Percentiles rank a stretch among this genome's conserved stretches.
Conservation (phyloP, 1,140 invertebrate genomes). For the Bombus polaris region DNA sequence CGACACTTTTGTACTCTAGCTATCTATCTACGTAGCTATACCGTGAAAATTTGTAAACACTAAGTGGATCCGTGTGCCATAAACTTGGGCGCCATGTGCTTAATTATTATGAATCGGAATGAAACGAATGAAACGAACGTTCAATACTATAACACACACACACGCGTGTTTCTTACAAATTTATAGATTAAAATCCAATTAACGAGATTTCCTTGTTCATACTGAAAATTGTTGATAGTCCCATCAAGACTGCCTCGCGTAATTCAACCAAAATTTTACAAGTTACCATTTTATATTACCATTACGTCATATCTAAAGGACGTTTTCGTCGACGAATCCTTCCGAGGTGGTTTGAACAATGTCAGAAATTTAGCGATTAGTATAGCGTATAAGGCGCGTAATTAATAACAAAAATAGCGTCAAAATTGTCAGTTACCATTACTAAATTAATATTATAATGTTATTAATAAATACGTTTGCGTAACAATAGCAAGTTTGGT, state of each 20-base stretch:
- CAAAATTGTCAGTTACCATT: too few species aligned
- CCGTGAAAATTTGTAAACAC: slow-evolving; percentile 13
- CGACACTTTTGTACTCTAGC: slow-evolving; percentile 7
- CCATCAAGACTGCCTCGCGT: background rate
- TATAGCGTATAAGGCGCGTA: too few species aligned
- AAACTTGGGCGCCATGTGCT: background rate
- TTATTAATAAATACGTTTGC: too few species aligned
- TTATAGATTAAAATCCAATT: background rate
- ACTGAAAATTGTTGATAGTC: background rate
- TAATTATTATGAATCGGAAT: background rate
- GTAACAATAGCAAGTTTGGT: too few species aligned
- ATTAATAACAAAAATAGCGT: too few species aligned
- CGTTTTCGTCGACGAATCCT: too few species aligned
- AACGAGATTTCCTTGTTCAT: background rate
- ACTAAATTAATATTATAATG: too few species aligned
- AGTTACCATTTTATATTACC: too few species aligned
- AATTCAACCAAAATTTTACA: too few species aligned
- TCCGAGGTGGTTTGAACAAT: too few species aligned
- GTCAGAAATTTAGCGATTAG: too few species aligned
- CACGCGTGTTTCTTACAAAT: background rate
- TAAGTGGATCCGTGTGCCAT: slow-evolving; percentile 5
- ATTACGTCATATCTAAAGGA: too few species aligned
- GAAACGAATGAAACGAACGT: background rate
- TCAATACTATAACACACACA: background rate
- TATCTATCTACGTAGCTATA: background rate